Evolutionary conservation across 30 jellyfish, hydroid and myxozoan species (phyloP), one percentile per base, ranked within the genome.

Genomic region (Nemopilema nomurai): DNA sequence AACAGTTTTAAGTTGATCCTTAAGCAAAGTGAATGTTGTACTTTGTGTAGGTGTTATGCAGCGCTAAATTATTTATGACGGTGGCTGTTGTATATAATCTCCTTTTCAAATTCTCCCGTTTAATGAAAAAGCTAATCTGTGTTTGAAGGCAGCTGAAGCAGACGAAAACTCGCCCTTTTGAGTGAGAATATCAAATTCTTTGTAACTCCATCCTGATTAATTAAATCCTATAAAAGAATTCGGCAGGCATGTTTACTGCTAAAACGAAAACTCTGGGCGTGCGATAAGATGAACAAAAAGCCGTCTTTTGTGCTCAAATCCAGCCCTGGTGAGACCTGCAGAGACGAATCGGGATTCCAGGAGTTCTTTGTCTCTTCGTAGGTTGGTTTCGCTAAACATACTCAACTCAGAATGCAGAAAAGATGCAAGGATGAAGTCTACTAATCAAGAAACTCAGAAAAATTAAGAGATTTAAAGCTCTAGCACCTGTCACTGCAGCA

Each of bases 121-220:
- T 53, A 77, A 53, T 53, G 62, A 77, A 77, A 77, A 77, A 77
- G 87, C 87, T 77, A 77, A 77, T 77, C 87, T 77, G 64, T 7
- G n/a, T 62, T 67, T 18, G 87, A 27, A 77, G 30, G 87, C 87
- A 77, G 87, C 87, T 77, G 87, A 77, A 77, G 17, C 30, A 7
- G 76, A 23, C n/a, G 50, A 67, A 6, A 41, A 41, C 67, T 27
- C 78, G 28, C 67, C 69, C 87, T 65, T 62, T 77, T 66, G 63
- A 77, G 78, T 32, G 68, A 77, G 68, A 77, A 77, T 77, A 77
- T 77, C 87, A 66, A 77, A 77, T 77, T 41, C 62, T 66, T 27
- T 77, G 62, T 49, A 77, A 77, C 63, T 77, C 51, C 67, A 20
- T 27, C 51, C 64, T 29, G 87, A 77, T 77, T 77, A 77, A 66